Percentiles rank a stretch among this genome's conserved stretches.
These are phyloP conservation scores for Sapajus apella DNA, from an alignment of 2,113 vertebrate species.

Conservation along the genomic window DNA sequence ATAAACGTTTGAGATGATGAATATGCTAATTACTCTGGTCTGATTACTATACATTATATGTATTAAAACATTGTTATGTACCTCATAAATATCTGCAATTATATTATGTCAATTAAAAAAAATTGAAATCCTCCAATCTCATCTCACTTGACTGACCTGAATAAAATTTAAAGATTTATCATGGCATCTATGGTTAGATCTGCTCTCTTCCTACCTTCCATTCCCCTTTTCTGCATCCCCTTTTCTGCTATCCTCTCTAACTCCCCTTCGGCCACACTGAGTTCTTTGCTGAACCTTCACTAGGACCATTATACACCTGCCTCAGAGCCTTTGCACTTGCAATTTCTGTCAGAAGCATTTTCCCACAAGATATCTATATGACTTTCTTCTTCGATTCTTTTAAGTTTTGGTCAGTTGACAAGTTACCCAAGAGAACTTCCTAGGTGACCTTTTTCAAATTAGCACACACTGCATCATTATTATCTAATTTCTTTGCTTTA, in stretches of 20 bases:
- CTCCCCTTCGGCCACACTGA: background rate
- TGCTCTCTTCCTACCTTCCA: background rate
- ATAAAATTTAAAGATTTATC: background rate
- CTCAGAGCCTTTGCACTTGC: background rate
- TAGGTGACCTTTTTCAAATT: background rate
- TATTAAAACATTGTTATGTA: background rate
- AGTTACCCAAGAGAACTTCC: background rate
- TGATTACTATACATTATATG: background rate
- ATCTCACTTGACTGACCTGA: background rate
- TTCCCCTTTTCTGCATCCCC: background rate
- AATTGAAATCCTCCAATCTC: background rate
- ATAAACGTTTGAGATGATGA: background rate
- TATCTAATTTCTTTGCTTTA: background rate
- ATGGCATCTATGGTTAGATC: background rate
- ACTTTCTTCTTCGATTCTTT: background rate
- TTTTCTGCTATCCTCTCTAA: background rate
- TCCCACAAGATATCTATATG: background rate
- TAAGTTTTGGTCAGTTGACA: slow-evolving; percentile 15
- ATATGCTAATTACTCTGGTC: background rate
- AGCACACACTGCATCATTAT: background rate
- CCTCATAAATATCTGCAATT: background rate
- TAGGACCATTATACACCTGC: background rate
- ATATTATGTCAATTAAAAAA: background rate
- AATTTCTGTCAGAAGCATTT: background rate
- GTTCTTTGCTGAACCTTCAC: background rate